These are phyloP conservation scores for Myiagra hebetior DNA, from an alignment of 2,113 vertebrate species.

Conservation along the genomic window DNA sequence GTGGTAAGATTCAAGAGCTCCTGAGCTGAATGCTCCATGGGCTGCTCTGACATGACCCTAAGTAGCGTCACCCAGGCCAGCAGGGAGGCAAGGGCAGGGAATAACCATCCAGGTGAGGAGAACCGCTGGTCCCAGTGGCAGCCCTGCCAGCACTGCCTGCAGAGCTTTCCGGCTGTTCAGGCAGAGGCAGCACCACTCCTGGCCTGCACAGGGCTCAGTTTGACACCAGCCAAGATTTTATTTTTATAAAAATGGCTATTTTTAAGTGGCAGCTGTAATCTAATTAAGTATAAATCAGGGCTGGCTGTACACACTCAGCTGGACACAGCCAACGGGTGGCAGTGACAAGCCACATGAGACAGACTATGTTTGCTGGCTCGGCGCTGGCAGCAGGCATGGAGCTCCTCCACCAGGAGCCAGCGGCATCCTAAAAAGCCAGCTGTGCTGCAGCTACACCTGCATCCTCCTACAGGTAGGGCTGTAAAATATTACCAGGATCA, in stretches of 20 bases:
- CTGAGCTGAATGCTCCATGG: accelerated
- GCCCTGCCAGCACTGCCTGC: background rate
- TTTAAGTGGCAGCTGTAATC: constrained; percentile 39
- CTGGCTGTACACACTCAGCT: background rate
- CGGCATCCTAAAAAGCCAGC: background rate
- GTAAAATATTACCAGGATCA: accelerated
- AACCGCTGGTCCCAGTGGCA: accelerated
- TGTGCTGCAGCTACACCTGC: background rate
- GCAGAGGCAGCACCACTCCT: background rate
- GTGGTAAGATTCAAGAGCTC: background rate
- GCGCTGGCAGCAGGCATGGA: background rate
- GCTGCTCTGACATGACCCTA: accelerated
- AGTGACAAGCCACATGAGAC: background rate
- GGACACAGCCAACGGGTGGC: background rate
- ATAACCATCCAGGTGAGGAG: background rate
- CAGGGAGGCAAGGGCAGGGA: background rate
- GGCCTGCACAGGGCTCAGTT: background rate
- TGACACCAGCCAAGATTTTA: background rate
- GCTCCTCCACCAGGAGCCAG: background rate
- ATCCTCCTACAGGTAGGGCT: background rate
- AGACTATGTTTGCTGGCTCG: background rate
- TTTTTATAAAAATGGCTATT: constrained; percentile 15
- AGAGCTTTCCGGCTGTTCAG: background rate
- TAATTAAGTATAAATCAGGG: constrained; percentile 39
- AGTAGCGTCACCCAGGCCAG: background rate